Evolutionary conservation across 2,113 vertebrate species (phyloP).

Genomic region (Tetrao urogallus): DNA sequence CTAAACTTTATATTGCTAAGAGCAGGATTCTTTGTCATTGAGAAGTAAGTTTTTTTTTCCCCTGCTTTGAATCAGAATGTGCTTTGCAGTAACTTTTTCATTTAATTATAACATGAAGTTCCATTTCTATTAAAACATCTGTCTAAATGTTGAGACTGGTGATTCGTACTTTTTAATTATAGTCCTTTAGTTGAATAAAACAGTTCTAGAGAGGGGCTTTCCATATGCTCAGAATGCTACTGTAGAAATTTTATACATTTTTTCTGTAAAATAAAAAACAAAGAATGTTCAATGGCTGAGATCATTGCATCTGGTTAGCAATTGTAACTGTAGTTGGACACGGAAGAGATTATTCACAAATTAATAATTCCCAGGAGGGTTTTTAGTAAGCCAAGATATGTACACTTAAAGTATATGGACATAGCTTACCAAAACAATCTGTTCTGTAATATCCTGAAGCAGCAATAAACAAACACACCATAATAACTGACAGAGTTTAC

Average conservation of each 20-base stretch:
- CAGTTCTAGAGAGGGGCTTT: background rate
- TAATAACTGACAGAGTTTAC: conserved; percentile 24
- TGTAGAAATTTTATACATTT: background rate
- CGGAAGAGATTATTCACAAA: conserved; percentile 7
- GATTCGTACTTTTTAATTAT: background rate
- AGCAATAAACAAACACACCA: conserved; percentile 39
- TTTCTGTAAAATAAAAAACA: background rate
- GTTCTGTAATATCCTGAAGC: conserved; percentile 22
- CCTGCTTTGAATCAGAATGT: background rate
- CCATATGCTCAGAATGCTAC: background rate
- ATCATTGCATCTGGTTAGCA: background rate
- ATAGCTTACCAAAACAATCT: conserved; percentile 45
- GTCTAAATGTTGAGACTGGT: background rate
- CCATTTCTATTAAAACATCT: background rate
- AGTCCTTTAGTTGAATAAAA: background rate
- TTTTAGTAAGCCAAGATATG: conserved; percentile 42
- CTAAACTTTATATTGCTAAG: background rate
- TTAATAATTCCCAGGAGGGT: background rate
- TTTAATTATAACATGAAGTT: background rate
- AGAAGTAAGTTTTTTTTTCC: background rate
- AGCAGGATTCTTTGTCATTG: background rate
- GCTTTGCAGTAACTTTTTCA: background rate
- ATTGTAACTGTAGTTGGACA: conserved; percentile 28
- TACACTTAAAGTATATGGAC: conserved; percentile 6
- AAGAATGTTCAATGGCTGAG: background rate